A percentile compares a stretch with the other conserved stretches of the same genome.
Conservation (phyloP, 2,888 invertebrate species). For the Eilema griseolum region DNA sequence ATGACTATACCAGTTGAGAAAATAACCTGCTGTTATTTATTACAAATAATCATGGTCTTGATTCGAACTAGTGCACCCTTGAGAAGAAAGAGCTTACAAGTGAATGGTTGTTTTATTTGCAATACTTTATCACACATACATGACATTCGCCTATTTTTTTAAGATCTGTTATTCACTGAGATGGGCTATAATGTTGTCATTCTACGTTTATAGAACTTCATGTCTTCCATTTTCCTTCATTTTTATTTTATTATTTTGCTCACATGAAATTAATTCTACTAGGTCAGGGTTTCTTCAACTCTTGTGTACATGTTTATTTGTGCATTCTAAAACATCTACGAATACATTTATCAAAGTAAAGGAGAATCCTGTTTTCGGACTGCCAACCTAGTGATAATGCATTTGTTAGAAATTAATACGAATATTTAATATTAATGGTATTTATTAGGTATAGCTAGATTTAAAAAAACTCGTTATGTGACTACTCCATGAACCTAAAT, state of each 20-base stretch:
- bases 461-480: no score
- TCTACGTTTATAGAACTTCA: background rate
- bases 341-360: background rate
- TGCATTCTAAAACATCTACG: background rate
- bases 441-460: no score
- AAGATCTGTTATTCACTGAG: conserved; percentile 3
- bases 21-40: no score
- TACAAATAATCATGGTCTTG: background rate
- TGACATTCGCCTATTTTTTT: background rate
- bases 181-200: conserved; percentile 1
- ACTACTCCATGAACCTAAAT: no score
- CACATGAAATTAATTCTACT: background rate
- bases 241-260: background rate
- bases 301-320: conserved; percentile 1
- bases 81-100: background rate
- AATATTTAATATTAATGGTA: no score
- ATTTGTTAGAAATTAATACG: no score
- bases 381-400: no score
- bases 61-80: background rate
- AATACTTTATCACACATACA: background rate
- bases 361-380: background rate
- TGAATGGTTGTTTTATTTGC: conserved; percentile 5
- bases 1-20: no score
- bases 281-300: background rate
- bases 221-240: background rate